Percentiles rank a stretch among this genome's conserved stretches.
phyloP scores from a whole-genome alignment of 2,113 vertebrate species.

The Passer domesticus region DNA sequence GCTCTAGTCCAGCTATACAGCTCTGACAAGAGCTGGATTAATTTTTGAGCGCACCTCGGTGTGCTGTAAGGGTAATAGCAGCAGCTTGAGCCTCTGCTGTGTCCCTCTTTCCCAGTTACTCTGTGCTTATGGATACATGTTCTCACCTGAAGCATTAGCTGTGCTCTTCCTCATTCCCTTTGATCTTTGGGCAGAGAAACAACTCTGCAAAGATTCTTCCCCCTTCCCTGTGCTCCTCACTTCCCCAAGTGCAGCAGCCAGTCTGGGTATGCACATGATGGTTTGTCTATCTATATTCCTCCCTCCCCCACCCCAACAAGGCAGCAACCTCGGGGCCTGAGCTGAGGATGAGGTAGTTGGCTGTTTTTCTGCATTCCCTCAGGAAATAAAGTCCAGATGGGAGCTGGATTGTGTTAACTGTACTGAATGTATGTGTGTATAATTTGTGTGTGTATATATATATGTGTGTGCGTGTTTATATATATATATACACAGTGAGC shows the following conservation, averaged over 20 bases:
- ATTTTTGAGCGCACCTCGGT: neutral
- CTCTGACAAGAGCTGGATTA: neutral
- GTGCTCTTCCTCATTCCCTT: neutral
- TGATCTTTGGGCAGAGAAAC: neutral
- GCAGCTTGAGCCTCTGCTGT: neutral
- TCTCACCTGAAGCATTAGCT: neutral
- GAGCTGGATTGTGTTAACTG: neutral
- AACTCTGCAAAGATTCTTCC: neutral
- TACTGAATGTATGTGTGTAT: neutral
- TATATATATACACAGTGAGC: neutral
- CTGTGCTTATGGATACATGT: neutral
- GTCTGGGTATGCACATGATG: neutral
- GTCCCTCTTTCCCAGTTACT: neutral
- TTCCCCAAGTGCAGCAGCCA: neutral
- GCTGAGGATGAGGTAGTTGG: conserved; percentile 1
- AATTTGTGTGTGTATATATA: neutral
- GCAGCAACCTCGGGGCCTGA: neutral
- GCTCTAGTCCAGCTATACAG: neutral
- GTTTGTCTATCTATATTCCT: neutral
- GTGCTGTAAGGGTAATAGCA: neutral
- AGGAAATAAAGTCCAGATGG: conserved; percentile 50
- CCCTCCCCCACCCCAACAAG: neutral
- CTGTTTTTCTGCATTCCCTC: conserved; percentile 23
- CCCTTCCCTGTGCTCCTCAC: neutral
- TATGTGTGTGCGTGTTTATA: neutral